phyloP scores from a whole-genome alignment of 2,113 vertebrate genomes.

The Thunnus thynnus region DNA sequence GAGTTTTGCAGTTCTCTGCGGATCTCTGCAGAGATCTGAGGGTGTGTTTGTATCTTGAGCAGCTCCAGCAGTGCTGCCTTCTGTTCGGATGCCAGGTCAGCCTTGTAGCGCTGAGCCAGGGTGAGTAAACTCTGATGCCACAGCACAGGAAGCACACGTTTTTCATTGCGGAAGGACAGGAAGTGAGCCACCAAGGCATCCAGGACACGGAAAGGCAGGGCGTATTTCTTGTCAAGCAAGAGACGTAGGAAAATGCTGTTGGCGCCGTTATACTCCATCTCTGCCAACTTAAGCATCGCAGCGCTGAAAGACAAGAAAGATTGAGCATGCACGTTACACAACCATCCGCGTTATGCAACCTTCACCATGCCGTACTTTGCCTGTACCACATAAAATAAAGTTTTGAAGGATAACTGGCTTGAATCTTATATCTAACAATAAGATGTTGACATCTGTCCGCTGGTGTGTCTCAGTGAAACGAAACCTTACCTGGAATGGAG shows the following conservation, averaged over 20 bases:
- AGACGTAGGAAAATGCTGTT: conserved; percentile 98
- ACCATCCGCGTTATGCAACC: conserved; percentile 37
- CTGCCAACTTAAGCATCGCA: conserved; percentile 95
- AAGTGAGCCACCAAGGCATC: conserved; percentile 98
- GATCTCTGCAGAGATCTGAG: conserved; percentile 88
- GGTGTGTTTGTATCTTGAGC: conserved; percentile 91
- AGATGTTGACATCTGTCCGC: neutral
- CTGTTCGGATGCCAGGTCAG: conserved; percentile 94
- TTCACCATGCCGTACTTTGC: neutral
- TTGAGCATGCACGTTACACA: conserved; percentile 25
- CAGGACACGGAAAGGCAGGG: conserved; percentile 97
- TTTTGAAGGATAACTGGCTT: neutral
- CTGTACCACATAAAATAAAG: neutral
- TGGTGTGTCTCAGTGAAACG: neutral
- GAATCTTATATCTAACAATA: neutral
- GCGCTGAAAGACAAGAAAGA: conserved; percentile 82
- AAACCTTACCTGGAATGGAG: conserved; percentile 94
- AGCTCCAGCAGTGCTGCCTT: conserved; percentile 92
- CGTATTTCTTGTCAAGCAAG: conserved; percentile 97
- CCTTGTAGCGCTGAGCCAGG: conserved; percentile 95
- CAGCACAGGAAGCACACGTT: conserved; percentile 91
- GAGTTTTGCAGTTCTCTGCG: conserved; percentile 92
- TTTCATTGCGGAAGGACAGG: conserved; percentile 91
- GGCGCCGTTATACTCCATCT: conserved; percentile 97
- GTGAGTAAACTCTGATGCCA: conserved; percentile 98